phyloP scores from a whole-genome alignment of 1,140 invertebrate genomes.

The Drosophila bocqueti region DNA sequence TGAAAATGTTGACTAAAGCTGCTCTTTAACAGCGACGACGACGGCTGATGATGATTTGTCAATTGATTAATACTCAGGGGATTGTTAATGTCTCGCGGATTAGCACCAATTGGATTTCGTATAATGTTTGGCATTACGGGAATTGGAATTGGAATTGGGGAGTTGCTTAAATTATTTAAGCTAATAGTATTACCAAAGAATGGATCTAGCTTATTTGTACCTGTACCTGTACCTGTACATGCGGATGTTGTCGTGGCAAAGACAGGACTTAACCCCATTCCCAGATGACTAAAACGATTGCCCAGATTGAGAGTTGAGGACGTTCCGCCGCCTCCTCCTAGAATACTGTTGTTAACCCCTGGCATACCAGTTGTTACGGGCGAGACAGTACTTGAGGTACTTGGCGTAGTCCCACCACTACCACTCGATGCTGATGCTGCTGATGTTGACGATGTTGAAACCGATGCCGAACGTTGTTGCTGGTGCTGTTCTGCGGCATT shows the following conservation, averaged over 20 bases:
- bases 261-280: conserved; percentile 65
- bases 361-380: conserved; percentile 32
- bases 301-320: conserved; percentile 41
- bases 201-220: conserved; percentile 38
- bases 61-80: conserved; percentile 95
- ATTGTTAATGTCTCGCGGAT: conserved; percentile 96
- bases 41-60: conserved; percentile 86
- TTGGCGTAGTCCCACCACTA: conserved; percentile 62
- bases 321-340: conserved; percentile 4
- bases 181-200: conserved; percentile 40
- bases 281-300: conserved; percentile 78
- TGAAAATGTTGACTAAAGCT: conserved; percentile 73
- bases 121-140: conserved; percentile 33
- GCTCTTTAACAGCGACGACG: conserved; percentile 46
- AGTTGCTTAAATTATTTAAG: conserved; percentile 34
- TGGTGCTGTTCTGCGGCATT: conserved; percentile 39
- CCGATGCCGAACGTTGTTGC: conserved; percentile 26
- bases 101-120: conserved; percentile 93
- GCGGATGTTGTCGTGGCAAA: conserved; percentile 8
- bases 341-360: conserved; percentile 11
- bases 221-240: not conserved
- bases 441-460: conserved; percentile 30
- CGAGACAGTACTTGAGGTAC: conserved; percentile 69
- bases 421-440: conserved; percentile 35
- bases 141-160: conserved; percentile 14